Conservation (phyloP, 2,113 vertebrate species). For the Hemichromis elongatus region DNA sequence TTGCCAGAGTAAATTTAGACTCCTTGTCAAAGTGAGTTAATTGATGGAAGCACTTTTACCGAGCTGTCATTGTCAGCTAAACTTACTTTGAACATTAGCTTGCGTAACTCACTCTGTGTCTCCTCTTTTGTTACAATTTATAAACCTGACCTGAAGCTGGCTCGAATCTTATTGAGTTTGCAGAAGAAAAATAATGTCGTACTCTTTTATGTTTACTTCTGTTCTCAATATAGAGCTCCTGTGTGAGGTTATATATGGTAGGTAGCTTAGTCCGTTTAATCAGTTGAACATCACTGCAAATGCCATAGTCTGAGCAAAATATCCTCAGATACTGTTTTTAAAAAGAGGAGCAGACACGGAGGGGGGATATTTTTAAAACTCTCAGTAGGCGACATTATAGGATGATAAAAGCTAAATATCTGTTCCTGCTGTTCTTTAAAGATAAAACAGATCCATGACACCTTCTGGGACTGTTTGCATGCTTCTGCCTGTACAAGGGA, state of each 20-base stretch:
- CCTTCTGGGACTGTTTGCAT: slow-evolving; percentile 1
- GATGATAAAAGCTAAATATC: slow-evolving; percentile 2
- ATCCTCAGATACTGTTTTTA: slow-evolving; percentile 9
- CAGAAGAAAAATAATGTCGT: not conserved
- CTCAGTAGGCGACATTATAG: not conserved
- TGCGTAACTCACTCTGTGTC: not conserved
- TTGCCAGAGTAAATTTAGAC: slow-evolving; percentile 37
- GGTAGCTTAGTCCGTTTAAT: slow-evolving; percentile 11
- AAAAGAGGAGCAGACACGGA: not conserved
- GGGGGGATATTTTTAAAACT: slow-evolving; percentile 32
- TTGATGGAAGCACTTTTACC: slow-evolving; percentile 8
- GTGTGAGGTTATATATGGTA: slow-evolving; percentile 18
- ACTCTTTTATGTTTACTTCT: slow-evolving; percentile 9
- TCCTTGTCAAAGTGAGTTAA: not conserved
- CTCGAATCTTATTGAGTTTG: not conserved
- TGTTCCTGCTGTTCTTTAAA: not conserved
- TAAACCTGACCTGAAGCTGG: slow-evolving; percentile 13
- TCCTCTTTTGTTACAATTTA: not conserved
- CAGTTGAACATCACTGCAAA: slow-evolving; percentile 4
- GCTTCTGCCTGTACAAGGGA: slow-evolving; percentile 1
- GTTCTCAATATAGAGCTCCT: slow-evolving; percentile 19
- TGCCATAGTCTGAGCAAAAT: not conserved
- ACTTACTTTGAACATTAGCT: slow-evolving; percentile 16
- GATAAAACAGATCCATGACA: not conserved
- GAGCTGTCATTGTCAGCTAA: not conserved